Conservation (phyloP, 1,140 invertebrate genomes). For the Zaprionus kolodkinae region DNA sequence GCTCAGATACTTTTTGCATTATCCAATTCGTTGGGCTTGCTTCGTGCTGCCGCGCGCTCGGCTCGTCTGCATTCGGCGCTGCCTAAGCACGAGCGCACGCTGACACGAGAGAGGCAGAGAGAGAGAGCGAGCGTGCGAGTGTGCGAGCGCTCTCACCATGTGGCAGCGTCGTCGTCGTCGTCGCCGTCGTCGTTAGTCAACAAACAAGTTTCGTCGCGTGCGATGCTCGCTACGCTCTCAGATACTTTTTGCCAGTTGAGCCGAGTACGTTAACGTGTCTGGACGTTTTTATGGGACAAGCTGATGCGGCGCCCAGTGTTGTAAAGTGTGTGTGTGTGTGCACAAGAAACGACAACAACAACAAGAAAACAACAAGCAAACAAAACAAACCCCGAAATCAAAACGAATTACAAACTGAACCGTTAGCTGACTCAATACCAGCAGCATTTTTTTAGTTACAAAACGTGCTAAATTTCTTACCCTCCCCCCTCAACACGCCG, state of each 20-base stretch:
- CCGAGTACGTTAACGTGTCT: conserved; percentile 61
- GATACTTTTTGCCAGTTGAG: conserved; percentile 60
- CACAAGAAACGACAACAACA: conserved; percentile 10
- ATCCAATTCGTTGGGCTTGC: conserved; percentile 29
- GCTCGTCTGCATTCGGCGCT: conserved; percentile 17
- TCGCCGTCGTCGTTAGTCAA: conserved; percentile 19
- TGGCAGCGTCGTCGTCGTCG: neutral
- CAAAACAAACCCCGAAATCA: conserved; percentile 5
- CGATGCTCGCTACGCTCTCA: conserved; percentile 43
- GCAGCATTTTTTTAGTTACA: neutral
- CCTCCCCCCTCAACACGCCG: neutral
- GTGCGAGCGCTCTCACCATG: conserved; percentile 18
- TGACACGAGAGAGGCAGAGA: neutral
- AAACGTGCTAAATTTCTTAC: conserved; percentile 23
- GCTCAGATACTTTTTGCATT: conserved; percentile 59
- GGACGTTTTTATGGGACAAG: conserved; percentile 55
- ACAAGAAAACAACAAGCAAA: neutral
- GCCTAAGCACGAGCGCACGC: neutral
- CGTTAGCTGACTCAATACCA: conserved; percentile 14
- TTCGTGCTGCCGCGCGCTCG: conserved; percentile 19
- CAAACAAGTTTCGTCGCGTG: conserved; percentile 49
- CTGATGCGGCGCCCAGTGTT: conserved; percentile 7
- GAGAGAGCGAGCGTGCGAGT: neutral
- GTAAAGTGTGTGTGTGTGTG: too few species aligned
- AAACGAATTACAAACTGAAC: conserved; percentile 9